Base-by-base conservation (phyloP, 2,888 invertebrate species). In the Melanophora roralis region DNA sequence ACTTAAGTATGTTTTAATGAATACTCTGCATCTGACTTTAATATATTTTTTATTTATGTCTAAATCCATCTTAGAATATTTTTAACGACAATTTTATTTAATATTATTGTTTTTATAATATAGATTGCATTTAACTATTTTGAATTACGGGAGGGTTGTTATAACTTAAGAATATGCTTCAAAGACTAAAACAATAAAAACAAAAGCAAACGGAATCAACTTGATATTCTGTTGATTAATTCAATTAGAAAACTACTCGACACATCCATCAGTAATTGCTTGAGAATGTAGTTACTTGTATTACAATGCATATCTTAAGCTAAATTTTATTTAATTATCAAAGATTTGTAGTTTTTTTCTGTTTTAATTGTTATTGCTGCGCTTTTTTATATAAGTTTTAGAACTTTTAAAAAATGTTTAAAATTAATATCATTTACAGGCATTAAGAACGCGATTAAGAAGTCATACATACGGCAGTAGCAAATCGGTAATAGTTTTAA, bases 261-360 rank as follows among this genome's bases (percentile, higher is more conserved):
- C 62, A 75, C 71, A 55, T 47, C 40, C 45, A 71, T 45, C 55
- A 72, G 40, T 32, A 64, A 59, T 36, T 32, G 36, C 59, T 47
- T 34, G 49, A 51, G 57, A 74, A 55, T 57, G 21, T 59, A n/a
- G n/a, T n/a, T n/a, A 23, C 34, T 73, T 34, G 60, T 23, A 51
- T 53, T 64, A 65, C 55, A 59, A 45, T 60, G 27, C 40, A 60
- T 55, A 59, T 40, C 40, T 68, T 32, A 27, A 16, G 53, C 67
- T 80, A 76, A 80, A 80, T 76, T 76, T 72, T 76, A 76, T 80
- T 80, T 80, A 80, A 80, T 80, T 76, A 80, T 80, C 80, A 76
- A 67, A 76, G 76, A 76, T 76, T 76, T 80, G 34, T 64, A 51
- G 38, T 67, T 53, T 49, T n/a, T n/a, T n/a, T n/a, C n/a, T 53